Conservation (phyloP, 2,888 invertebrate genomes). For the Leistus spinibarbis region DNA sequence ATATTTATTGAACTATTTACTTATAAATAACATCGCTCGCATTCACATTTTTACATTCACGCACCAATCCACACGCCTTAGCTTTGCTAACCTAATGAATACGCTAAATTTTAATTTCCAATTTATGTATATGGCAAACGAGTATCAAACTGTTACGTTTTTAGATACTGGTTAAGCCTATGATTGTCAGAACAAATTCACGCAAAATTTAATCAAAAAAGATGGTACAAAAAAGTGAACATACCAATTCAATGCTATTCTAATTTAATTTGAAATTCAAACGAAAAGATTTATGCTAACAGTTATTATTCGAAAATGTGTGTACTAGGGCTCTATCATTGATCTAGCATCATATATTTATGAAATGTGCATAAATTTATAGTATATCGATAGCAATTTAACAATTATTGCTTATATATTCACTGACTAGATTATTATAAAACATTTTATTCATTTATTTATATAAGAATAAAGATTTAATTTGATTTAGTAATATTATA, state of each 20-base stretch:
- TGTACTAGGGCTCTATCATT: constrained; percentile 27
- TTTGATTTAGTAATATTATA: constrained; percentile 1
- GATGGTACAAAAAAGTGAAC: constrained; percentile 32
- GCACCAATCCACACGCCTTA: constrained; percentile 11
- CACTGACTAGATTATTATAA: constrained; percentile 38
- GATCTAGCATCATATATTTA: constrained; percentile 22
- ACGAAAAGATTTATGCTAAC: constrained; percentile 28
- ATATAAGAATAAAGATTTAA: constrained; percentile 37
- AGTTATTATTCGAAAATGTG: constrained; percentile 29
- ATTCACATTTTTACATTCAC: not conserved
- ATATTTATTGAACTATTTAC: constrained; percentile 11
- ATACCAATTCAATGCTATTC: constrained; percentile 25
- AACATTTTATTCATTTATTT: constrained; percentile 35
- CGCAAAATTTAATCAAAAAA: constrained; percentile 38
- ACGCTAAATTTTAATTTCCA: constrained; percentile 25
- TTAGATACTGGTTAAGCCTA: constrained; percentile 36
- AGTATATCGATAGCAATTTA: constrained; percentile 12
- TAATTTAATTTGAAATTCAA: constrained; percentile 22
- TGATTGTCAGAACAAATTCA: constrained; percentile 45
- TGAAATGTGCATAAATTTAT: constrained; percentile 31
- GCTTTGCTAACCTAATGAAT: not conserved
- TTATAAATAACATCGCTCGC: not conserved
- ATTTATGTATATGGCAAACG: constrained; percentile 39
- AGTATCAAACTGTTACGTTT: constrained; percentile 34
- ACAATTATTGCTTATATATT: constrained; percentile 32